phyloP scores from a whole-genome alignment of 2,113 vertebrate genomes.

The Xyrauchen texanus region DNA sequence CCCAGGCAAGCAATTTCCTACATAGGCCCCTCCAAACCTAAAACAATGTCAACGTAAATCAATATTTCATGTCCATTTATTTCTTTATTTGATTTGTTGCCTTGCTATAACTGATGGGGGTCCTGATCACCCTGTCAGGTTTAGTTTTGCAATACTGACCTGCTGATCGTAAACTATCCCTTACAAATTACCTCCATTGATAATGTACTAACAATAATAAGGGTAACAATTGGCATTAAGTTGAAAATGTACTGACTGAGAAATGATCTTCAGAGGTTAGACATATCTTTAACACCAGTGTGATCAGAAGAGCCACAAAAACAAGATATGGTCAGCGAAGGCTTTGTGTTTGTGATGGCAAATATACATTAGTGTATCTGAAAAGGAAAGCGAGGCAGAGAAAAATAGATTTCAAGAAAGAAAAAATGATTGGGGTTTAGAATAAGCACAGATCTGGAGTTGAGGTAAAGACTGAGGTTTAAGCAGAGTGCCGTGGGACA shows the following conservation, averaged over 20 bases:
- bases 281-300: constrained; percentile 8
- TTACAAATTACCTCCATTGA: neutral
- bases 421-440: neutral
- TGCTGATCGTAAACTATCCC: neutral
- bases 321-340: constrained; percentile 2
- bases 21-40: no score
- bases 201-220: neutral
- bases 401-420: no score
- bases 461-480: neutral
- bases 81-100: neutral
- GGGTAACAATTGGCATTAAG: neutral
- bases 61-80: neutral
- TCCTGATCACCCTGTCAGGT: neutral
- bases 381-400: neutral
- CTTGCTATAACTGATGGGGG: neutral
- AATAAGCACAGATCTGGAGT: constrained; percentile 18
- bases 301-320: constrained; percentile 42
- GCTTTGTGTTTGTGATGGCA: neutral
- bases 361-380: neutral
- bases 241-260: neutral
- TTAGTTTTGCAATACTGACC: neutral
- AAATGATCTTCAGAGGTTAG: neutral
- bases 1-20: no score
- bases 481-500: neutral
- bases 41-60: neutral